Evolutionary conservation across 1,140 invertebrate genomes (phyloP), one percentile per base, ranked within the genome.

Genomic region (Plectrocnemia conspersa): DNA sequence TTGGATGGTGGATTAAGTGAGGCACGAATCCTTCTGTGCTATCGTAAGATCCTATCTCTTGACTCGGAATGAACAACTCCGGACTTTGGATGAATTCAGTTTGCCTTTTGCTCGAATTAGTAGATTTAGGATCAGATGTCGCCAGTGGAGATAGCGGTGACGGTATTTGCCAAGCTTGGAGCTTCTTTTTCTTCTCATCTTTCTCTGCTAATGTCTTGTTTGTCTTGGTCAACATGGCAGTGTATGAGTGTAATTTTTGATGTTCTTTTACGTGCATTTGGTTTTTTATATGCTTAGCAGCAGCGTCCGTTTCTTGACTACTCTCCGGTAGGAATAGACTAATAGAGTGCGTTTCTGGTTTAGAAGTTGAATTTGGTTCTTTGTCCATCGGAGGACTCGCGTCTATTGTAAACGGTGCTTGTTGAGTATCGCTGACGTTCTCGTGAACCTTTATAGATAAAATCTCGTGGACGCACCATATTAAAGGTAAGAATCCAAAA

Each of bases 61-160:
- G 55, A 33, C 59, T 61, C 1, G 59, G 59, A 33, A 58, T 29
- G 29, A 61, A 61, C 16, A 11, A 10, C 27, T 40, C 19, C 3
- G 16, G 41, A 15, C 23, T 19, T 13, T 21, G n/a, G 15, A 19
- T 42, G n/a, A 48, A 13, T 21, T 47, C 52, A 10, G 48, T 58
- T 57, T 61, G 59, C 35, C 59, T 25, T 45, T 61, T 61, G 27
- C 55, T 61, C 1, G 59, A 61, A 40, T 61, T 61, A n/a, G 41
- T 52, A 6, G 54, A 19, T 42, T 55, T 61, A 9, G 47, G 52
- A 50, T 57, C 59, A 13, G 52, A 52, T 23, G 55, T 50, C 11
- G 59, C 22, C 2, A 44, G 16, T 2, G 48, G 54, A 5, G 53
- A 56, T 5, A 61, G 19, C 1, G 49, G 54, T 16, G 59, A 52